phyloP scores from a whole-genome alignment of 1,140 invertebrate genomes.

The Zelostemma sp. region DNA sequence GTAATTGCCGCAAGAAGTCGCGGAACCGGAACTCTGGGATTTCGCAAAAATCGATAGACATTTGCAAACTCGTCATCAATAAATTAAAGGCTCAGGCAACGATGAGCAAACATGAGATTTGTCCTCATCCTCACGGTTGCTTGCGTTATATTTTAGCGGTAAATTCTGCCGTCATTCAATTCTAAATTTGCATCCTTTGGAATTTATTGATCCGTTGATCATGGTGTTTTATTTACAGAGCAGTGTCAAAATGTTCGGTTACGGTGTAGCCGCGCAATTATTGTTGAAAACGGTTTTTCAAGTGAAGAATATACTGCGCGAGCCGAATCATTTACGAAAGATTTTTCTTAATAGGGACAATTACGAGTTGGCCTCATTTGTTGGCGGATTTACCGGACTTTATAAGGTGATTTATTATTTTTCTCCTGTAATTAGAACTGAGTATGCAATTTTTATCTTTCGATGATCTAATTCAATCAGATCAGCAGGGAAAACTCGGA shows the following conservation, averaged over 20 bases:
- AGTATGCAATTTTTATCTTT: too few relatives aligned
- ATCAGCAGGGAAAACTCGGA: too few relatives aligned
- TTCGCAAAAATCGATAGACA: conserved; percentile 63
- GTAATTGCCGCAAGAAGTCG: conserved; percentile 21
- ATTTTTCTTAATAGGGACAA: conserved; percentile 72
- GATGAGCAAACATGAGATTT: conserved; percentile 68
- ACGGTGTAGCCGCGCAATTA: conserved; percentile 75
- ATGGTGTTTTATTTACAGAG: conserved; percentile 67
- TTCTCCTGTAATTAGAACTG: too few relatives aligned
- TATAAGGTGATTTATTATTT: conserved; percentile 75
- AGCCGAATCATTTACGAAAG: conserved; percentile 68
- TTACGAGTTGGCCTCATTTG: conserved; percentile 74
- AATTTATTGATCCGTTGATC: conserved; percentile 11
- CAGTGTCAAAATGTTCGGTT: conserved; percentile 72
- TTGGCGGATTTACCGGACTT: conserved; percentile 75
- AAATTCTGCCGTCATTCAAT: too few relatives aligned
- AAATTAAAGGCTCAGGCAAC: conserved; percentile 65
- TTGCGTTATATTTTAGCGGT: conserved; percentile 72
- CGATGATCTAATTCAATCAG: too few relatives aligned
- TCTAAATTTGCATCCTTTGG: too few relatives aligned
- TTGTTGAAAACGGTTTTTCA: conserved; percentile 72
- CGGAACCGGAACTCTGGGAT: conserved; percentile 53
- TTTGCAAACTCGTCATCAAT: conserved; percentile 68
- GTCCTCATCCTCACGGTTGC: conserved; percentile 76
- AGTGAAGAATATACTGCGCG: conserved; percentile 67